Conservation (phyloP, 23 tunicate species). For the Styela plicata region DNA sequence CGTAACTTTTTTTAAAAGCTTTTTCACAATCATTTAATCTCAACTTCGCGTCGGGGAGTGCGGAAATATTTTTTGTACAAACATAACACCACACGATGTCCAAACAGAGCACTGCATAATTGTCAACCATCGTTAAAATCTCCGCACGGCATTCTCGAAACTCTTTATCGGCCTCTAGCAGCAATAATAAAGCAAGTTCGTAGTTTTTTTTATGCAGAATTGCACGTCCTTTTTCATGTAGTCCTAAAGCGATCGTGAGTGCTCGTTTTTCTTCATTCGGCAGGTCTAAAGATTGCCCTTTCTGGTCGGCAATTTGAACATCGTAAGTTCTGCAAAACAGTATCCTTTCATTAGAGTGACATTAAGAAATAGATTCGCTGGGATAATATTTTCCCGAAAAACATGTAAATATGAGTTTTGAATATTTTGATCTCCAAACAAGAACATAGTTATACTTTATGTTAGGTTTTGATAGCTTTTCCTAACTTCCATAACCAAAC, state of each 20-base stretch:
- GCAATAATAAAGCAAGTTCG: conserved; percentile 55
- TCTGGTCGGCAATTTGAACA: conserved; percentile 63
- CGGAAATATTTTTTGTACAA: conserved; percentile 60
- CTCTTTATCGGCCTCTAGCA: conserved; percentile 79
- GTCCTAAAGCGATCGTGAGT: conserved; percentile 52
- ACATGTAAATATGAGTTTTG: no score
- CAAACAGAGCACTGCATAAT: conserved; percentile 77
- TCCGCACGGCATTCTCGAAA: conserved; percentile 59
- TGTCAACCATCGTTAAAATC: conserved; percentile 67
- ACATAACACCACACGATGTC: conserved; percentile 89
- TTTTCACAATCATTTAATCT: conserved; percentile 53
- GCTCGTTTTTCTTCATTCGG: conserved; percentile 67
- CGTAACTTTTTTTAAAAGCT: conserved; percentile 71
- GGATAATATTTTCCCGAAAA: no score
- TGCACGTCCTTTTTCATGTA: conserved; percentile 75
- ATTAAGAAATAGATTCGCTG: no score
- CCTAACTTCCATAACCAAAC: no score
- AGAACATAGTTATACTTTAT: no score
- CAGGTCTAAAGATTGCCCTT: conserved; percentile 66
- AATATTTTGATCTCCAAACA: no score
- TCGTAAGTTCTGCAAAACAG: conserved; percentile 24
- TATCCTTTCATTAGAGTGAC: no score
- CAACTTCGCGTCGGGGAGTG: conserved; percentile 51
- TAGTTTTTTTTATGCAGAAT: conserved; percentile 53
- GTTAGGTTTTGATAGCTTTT: no score